A percentile compares a stretch with the other conserved stretches of the same genome.
phyloP scores from a whole-genome alignment of 2,113 vertebrate species.

The Cromileptes altivelis region DNA sequence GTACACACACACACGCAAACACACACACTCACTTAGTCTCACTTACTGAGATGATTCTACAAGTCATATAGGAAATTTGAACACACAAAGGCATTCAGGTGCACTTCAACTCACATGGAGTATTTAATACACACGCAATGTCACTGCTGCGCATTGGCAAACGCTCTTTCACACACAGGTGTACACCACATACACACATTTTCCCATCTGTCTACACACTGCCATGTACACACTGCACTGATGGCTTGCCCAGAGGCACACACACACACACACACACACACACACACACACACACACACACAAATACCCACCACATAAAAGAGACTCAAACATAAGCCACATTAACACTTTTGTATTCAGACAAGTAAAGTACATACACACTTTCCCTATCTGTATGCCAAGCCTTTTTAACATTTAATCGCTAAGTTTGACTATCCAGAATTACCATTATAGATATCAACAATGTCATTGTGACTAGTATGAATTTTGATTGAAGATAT shows the following conservation, averaged over 20 bases:
- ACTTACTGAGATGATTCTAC: constrained; percentile 44
- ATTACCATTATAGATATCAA: no score
- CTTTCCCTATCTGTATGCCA: background rate
- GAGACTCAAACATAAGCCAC: constrained; percentile 15
- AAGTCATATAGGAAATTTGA: constrained; percentile 26
- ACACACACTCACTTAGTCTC: constrained; percentile 34
- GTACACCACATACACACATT: constrained; percentile 6
- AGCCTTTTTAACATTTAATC: no score
- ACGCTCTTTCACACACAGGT: background rate
- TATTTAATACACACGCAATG: background rate
- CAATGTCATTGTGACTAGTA: no score
- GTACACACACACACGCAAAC: constrained; percentile 18
- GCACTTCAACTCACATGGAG: constrained; percentile 6
- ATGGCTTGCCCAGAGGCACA: constrained; percentile 29
- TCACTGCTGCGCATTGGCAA: background rate
- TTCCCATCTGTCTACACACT: constrained; percentile 21
- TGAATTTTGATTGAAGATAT: no score
- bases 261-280: constrained; percentile 11
- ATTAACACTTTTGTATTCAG: constrained; percentile 26
- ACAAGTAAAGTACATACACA: constrained; percentile 8
- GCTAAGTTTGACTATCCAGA: no score
- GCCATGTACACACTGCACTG: constrained; percentile 26
- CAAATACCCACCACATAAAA: constrained; percentile 14
- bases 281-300: background rate
- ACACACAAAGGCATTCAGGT: constrained; percentile 1